Percentiles rank a stretch among this genome's conserved stretches.
Conservation (phyloP, 1,140 invertebrate genomes). For the Scaptomyza montana region DNA sequence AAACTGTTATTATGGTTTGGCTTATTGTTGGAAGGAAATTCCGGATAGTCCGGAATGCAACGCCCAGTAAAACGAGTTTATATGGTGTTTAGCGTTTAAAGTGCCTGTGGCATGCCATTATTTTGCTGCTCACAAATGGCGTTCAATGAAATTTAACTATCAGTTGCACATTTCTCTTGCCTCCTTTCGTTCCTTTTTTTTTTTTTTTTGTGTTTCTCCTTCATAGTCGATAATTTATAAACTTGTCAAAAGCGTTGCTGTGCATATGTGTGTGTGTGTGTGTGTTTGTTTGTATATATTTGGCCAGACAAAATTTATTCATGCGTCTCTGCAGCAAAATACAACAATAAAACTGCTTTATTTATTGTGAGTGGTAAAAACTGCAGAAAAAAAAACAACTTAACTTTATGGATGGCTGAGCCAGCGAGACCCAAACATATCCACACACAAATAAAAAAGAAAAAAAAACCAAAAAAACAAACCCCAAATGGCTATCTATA, state of each 20-base stretch:
- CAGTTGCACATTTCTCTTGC: conserved; percentile 29
- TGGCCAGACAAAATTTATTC: conserved; percentile 50
- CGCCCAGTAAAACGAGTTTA: conserved; percentile 11
- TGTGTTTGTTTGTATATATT: conserved; percentile 21
- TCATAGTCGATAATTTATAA: conserved; percentile 52
- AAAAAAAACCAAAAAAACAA: neutral
- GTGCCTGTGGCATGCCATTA: conserved; percentile 3
- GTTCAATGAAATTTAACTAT: conserved; percentile 55
- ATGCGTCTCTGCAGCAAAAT: conserved; percentile 41
- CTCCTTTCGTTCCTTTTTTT: no score
- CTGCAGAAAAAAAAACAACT: conserved; percentile 13
- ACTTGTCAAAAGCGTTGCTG: conserved; percentile 43
- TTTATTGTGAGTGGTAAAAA: conserved; percentile 48
- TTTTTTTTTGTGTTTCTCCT: conserved; percentile 1
- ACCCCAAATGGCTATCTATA: neutral
- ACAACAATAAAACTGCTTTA: conserved; percentile 51
- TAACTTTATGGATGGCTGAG: conserved; percentile 30
- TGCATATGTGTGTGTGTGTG: conserved; percentile 9
- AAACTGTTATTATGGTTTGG: conserved; percentile 13
- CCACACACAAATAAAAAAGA: no score
- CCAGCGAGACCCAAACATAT: neutral
- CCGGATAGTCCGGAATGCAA: neutral
- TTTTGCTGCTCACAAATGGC: conserved; percentile 26
- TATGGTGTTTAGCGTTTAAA: conserved; percentile 35
- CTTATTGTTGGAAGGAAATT: neutral